These are phyloP conservation scores for Probaryconus sp. DNA, from an alignment of 1,140 invertebrate species.

Conservation along the genomic window DNA sequence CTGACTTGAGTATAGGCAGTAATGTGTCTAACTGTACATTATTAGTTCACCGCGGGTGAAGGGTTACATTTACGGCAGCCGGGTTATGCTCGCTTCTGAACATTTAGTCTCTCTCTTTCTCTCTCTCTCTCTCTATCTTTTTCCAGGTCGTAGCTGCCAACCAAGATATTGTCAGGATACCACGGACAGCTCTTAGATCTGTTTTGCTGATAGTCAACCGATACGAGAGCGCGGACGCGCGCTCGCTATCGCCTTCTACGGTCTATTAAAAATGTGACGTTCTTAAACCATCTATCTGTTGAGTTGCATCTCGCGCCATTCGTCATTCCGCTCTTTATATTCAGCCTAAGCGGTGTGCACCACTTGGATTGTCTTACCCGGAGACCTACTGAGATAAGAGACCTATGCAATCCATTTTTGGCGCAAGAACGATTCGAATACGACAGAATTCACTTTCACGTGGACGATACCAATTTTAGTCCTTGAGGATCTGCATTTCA, in stretches of 20 bases:
- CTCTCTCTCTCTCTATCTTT: slow-evolving; percentile 19
- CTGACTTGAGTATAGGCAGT: slow-evolving; percentile 62
- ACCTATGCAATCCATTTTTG: slow-evolving; percentile 6
- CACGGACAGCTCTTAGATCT: slow-evolving; percentile 70
- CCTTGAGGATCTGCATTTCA: slow-evolving; percentile 4
- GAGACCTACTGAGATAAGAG: slow-evolving; percentile 52
- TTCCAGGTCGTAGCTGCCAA: slow-evolving; percentile 26
- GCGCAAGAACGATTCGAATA: not conserved
- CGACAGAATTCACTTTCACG: slow-evolving; percentile 50
- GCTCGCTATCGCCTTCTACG: slow-evolving; percentile 43
- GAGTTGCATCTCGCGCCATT: slow-evolving; percentile 62
- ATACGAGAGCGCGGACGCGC: slow-evolving; percentile 55
- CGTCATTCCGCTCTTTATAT: slow-evolving; percentile 65
- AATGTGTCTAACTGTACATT: slow-evolving; percentile 69
- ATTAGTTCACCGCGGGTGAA: slow-evolving; percentile 70
- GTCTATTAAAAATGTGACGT: slow-evolving; percentile 71
- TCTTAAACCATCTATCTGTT: slow-evolving; percentile 68
- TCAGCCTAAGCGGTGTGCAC: slow-evolving; percentile 43
- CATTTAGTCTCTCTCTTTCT: slow-evolving; percentile 9
- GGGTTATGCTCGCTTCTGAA: slow-evolving; percentile 31
- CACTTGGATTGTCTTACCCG: slow-evolving; percentile 35
- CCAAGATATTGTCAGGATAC: slow-evolving; percentile 71
- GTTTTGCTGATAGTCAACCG: slow-evolving; percentile 66
- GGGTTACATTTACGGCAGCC: slow-evolving; percentile 69
- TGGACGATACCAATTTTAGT: not conserved